Evolutionary conservation across 2,888 invertebrate species (phyloP).

Genomic region (Bruchidius siliquastri): DNA sequence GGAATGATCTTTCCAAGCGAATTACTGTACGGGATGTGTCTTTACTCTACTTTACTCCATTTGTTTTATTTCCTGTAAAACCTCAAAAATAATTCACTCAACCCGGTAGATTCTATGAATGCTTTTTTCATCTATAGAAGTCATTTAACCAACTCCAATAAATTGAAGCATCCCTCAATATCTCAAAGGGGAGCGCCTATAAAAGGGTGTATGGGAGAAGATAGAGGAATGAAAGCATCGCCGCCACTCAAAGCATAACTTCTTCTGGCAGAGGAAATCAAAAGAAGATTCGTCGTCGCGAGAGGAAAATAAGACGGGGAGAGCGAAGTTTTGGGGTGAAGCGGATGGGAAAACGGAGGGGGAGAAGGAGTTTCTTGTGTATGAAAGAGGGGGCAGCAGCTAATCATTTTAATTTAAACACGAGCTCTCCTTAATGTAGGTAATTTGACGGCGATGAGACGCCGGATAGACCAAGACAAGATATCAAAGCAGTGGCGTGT

Average conservation of each 20-base stretch:
- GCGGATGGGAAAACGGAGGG: background rate
- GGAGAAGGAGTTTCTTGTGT: background rate
- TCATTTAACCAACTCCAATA: background rate
- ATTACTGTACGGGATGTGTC: too few relatives aligned
- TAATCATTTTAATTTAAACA: constrained; percentile 34
- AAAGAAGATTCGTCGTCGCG: background rate
- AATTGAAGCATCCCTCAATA: background rate
- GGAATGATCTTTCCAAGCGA: too few relatives aligned
- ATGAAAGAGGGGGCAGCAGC: constrained; percentile 9
- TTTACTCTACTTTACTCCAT: too few relatives aligned
- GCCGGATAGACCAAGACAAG: background rate
- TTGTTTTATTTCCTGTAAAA: too few relatives aligned
- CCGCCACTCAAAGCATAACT: background rate
- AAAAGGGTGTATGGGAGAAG: background rate
- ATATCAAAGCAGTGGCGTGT: background rate
- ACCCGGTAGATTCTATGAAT: background rate
- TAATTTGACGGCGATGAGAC: constrained; percentile 23
- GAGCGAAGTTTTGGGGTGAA: background rate
- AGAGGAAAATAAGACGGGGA: background rate
- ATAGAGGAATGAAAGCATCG: background rate
- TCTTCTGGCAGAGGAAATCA: background rate
- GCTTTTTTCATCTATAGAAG: background rate
- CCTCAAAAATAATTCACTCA: background rate
- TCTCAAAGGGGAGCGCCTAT: background rate
- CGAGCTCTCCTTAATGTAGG: constrained; percentile 30